Evolutionary conservation across 2,797 vertebrate genomes (phyloP), one percentile per base, ranked within the genome.

Genomic region (Streptopelia turtur): DNA sequence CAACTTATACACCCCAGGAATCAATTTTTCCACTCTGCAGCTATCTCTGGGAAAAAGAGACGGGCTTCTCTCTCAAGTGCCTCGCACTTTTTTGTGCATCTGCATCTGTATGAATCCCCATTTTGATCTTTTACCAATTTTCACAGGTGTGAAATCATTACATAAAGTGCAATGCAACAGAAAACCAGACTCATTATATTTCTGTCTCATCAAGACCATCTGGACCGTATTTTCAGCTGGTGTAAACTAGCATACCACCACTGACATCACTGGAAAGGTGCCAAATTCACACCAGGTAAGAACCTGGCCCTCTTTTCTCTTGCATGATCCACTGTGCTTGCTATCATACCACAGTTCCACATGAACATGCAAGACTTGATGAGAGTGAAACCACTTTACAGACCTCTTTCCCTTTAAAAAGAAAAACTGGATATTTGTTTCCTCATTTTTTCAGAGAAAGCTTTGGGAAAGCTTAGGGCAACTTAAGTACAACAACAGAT

Each of bases 351-450:
- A 10, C 52, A 50, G 55, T 3, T 4, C 11, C 7, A 11, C 41
- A 0, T 4, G 22, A 53, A 75, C 16, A 14, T 0, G 0, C 12
- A 23, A 31, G 11, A 25, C 20, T 2, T 7, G 8, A 45, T 5
- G 0, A 41, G 13, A 65, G 3, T 1, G 10, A 78, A 22, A 27
- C 55, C 74, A 2, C 23, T 64, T 49, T 9, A 43, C 23, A 43
- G 25, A 24, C 6, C 3, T 11, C 13, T 22, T 7, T 23, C 49
- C 25, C 5, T 79, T 24, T 3, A 9, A n/a, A 52, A 35, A 52
- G 20, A 20, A 10, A 68, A 50, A 69, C 1, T 2, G 4, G 11
- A 9, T 20, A 59, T 47, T 60, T 2, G 1, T 72, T 69, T 60
- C 13, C 13, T 45, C 55, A n/a, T 20, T 16, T 50, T 50, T 71